Conservation (phyloP, 2,797 vertebrate species). For the Eulemur albifrons region DNA sequence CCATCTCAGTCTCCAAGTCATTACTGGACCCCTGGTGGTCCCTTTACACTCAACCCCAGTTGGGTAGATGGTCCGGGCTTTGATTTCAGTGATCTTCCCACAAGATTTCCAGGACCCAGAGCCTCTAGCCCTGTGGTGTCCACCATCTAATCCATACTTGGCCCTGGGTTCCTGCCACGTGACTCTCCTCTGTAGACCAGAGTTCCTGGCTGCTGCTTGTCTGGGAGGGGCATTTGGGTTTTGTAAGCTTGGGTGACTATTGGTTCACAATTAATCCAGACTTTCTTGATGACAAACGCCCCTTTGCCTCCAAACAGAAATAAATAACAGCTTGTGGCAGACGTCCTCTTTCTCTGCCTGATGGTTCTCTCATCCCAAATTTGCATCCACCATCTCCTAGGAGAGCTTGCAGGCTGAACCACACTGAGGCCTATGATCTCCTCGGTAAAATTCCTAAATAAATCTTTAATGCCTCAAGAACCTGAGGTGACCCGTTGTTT, state of each 20-base stretch:
- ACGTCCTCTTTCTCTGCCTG: neutral
- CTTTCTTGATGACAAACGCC: neutral
- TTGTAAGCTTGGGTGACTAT: neutral
- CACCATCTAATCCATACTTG: neutral
- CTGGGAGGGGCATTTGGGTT: neutral
- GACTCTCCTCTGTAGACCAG: neutral
- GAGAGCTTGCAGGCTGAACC: neutral
- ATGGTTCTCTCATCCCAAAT: neutral
- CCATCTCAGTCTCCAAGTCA: neutral
- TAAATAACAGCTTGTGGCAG: neutral
- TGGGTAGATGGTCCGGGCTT: neutral
- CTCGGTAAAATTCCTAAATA: neutral
- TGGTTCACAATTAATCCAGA: neutral
- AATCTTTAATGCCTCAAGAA: neutral
- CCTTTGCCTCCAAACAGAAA: neutral
- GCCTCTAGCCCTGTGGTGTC: neutral
- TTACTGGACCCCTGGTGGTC: neutral
- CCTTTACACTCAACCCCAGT: neutral
- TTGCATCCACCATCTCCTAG: neutral
- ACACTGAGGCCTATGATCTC: neutral
- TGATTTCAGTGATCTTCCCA: neutral
- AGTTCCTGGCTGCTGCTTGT: neutral
- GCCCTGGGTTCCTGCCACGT: neutral
- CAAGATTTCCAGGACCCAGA: neutral
- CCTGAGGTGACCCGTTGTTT: constrained; percentile 40